Evolutionary conservation across 2,113 vertebrate genomes (phyloP).

Genomic region (Neogale vison): DNA sequence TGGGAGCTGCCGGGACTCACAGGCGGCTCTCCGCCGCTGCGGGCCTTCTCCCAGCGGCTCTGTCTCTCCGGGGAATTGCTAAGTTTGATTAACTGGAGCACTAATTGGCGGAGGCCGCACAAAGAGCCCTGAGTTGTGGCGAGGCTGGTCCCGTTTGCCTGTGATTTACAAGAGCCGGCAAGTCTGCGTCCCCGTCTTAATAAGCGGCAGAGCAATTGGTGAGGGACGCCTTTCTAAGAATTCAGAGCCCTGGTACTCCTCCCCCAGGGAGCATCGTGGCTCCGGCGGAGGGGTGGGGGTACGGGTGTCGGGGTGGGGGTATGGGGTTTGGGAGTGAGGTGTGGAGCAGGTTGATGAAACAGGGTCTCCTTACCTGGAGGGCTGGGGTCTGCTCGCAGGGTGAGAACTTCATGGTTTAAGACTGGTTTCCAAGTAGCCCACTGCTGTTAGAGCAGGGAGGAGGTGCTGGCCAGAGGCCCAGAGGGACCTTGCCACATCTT

Average conservation of each 20-base stretch:
- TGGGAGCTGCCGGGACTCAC: not conserved
- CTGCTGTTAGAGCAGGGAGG: not conserved
- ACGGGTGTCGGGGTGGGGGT: accelerated
- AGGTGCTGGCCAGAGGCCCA: not conserved
- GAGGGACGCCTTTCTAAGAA: not conserved
- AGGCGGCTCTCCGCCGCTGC: not conserved
- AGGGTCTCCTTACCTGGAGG: not conserved
- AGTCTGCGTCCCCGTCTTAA: not conserved
- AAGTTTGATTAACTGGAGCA: not conserved
- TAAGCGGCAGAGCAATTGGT: not conserved
- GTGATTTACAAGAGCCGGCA: not conserved
- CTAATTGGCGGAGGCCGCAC: constrained; percentile 13
- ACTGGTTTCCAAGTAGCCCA: not conserved
- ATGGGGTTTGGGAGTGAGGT: not conserved
- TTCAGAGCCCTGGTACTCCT: not conserved
- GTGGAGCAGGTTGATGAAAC: not conserved
- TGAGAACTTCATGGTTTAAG: not conserved
- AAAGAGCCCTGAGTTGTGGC: not conserved
- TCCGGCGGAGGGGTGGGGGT: not conserved
- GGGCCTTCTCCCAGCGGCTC: not conserved
- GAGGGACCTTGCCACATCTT: not conserved
- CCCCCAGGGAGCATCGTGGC: accelerated
- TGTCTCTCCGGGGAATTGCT: not conserved
- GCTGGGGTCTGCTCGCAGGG: accelerated
- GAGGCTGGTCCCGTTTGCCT: not conserved